These are phyloP conservation scores for Metallyticus violacea DNA, from an alignment of 2,888 invertebrate genomes.

Conservation along the genomic window DNA sequence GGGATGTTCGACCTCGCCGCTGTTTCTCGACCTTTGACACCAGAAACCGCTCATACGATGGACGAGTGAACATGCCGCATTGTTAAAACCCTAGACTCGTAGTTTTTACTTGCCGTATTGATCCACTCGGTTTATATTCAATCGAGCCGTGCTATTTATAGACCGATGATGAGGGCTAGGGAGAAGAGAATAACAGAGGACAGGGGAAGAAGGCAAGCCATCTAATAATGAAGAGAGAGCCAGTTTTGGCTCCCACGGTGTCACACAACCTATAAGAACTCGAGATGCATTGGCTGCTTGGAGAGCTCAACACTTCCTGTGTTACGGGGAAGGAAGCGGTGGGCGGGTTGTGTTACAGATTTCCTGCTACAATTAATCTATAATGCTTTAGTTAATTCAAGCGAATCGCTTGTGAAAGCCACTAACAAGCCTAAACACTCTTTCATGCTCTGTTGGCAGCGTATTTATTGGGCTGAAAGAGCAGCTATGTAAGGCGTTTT, in stretches of 20 bases:
- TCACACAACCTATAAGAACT: neutral
- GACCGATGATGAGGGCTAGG: neutral
- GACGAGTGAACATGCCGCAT: neutral
- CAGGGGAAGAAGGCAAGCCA: neutral
- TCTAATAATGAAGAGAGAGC: neutral
- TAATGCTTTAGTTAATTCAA: too few relatives aligned
- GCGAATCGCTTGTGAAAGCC: too few relatives aligned
- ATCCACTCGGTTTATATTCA: neutral
- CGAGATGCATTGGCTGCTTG: neutral
- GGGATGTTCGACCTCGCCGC: neutral
- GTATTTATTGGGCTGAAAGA: too few relatives aligned
- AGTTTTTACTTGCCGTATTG: neutral
- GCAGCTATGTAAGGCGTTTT: too few relatives aligned
- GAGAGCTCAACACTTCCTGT: neutral
- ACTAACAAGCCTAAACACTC: too few relatives aligned
- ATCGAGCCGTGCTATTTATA: neutral
- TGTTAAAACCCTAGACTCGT: neutral
- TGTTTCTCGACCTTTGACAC: neutral
- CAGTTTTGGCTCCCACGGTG: neutral
- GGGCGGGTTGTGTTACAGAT: neutral
- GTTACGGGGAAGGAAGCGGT: too few relatives aligned
- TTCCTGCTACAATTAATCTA: neutral
- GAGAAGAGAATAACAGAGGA: neutral
- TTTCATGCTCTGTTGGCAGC: too few relatives aligned
- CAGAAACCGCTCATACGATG: too few relatives aligned